phyloP scores from a whole-genome alignment of 2,888 invertebrate genomes.

The Agelastica alni region DNA sequence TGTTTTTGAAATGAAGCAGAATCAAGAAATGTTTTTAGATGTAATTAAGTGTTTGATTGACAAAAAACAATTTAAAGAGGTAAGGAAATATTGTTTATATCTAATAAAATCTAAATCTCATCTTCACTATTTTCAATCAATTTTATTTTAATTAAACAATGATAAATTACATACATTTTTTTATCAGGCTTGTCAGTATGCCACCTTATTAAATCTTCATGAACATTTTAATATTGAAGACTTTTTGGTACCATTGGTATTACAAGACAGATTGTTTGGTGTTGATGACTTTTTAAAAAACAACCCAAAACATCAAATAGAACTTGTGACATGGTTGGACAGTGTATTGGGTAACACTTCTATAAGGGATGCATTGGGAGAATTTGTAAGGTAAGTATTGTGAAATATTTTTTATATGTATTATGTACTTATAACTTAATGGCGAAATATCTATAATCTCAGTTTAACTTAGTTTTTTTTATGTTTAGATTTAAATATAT shows the following conservation, averaged over 20 bases:
- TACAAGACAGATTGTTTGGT: conserved; percentile 78
- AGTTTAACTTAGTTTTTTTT: too few species aligned
- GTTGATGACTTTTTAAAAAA: conserved; percentile 76
- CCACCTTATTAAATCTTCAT: conserved; percentile 69
- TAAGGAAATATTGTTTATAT: conserved; percentile 39
- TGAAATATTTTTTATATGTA: too few species aligned
- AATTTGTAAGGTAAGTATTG: conserved; percentile 49
- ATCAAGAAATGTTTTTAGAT: conserved; percentile 66
- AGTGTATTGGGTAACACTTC: conserved; percentile 66
- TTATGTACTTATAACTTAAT: too few species aligned
- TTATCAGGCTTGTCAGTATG: conserved; percentile 69
- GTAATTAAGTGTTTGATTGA: conserved; percentile 63
- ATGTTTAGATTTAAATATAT: too few species aligned
- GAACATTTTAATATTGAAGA: conserved; percentile 70
- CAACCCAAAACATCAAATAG: conserved; percentile 67
- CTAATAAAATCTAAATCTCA: too few species aligned
- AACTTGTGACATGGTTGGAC: conserved; percentile 73
- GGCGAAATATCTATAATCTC: too few species aligned
- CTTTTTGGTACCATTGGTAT: conserved; percentile 75
- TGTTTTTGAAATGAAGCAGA: conserved; percentile 66
- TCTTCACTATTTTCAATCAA: too few species aligned
- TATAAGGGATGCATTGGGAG: conserved; percentile 61
- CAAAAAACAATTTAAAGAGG: conserved; percentile 70
- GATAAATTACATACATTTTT: too few species aligned
- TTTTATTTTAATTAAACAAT: too few species aligned